phyloP scores from a whole-genome alignment of 1,140 invertebrate species.

The Chionoecetes opilio region DNA sequence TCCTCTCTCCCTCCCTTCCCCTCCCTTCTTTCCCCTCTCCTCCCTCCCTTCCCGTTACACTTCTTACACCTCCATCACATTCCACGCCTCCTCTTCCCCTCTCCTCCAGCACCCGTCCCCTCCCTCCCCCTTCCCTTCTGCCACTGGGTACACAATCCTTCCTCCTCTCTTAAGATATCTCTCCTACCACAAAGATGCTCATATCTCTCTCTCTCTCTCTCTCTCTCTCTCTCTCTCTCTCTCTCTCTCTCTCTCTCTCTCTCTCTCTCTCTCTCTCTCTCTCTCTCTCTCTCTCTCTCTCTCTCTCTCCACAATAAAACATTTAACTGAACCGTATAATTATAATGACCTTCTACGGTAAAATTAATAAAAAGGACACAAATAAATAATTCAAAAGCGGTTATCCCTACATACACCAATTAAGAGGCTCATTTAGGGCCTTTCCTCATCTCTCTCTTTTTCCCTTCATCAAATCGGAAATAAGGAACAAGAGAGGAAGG shows the following conservation, averaged over 20 bases:
- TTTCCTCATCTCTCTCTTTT: neutral
- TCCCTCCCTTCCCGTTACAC: neutral
- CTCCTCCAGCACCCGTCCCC: neutral
- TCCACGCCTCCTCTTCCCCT: neutral
- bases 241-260: conserved; percentile 30
- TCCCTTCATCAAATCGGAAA: neutral
- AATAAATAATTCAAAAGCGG: neutral
- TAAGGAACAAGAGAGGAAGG: neutral
- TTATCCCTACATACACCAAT: neutral
- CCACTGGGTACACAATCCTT: conserved; percentile 32
- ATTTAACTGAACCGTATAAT: too few species aligned
- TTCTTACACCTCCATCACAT: neutral
- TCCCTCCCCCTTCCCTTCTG: neutral
- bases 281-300: too few species aligned
- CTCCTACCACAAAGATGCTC: conserved; percentile 1
- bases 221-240: conserved; percentile 52
- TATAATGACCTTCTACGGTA: neutral
- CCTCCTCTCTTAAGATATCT: conserved; percentile 17
- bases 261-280: neutral
- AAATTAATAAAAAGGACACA: neutral
- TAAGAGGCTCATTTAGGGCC: neutral
- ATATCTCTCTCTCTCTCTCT: conserved; percentile 37
- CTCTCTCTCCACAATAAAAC: too few species aligned
- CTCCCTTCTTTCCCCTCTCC: neutral
- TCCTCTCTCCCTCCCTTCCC: neutral